These are phyloP conservation scores for Urocolius indicus DNA, from an alignment of 2,113 vertebrate genomes.

Conservation along the genomic window DNA sequence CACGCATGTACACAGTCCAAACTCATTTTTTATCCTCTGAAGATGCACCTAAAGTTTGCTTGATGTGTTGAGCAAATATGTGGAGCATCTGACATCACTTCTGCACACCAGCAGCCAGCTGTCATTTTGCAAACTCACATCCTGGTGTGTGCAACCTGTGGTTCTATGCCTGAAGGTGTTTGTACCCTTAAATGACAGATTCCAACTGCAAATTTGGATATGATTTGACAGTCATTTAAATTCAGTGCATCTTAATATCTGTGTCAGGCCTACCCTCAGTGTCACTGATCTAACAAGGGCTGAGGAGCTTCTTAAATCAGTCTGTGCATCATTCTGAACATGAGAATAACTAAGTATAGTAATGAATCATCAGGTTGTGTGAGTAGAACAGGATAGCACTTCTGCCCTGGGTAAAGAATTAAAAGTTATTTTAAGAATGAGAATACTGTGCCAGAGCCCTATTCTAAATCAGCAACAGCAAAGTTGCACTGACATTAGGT, in stretches of 20 bases:
- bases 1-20: not conserved
- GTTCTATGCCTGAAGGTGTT: not conserved
- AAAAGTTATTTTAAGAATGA: constrained; percentile 51
- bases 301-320: not conserved
- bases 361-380: not conserved
- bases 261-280: not conserved
- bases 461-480: constrained; percentile 37
- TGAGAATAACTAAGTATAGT: not conserved
- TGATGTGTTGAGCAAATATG: not conserved
- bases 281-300: not conserved
- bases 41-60: not conserved
- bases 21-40: not conserved
- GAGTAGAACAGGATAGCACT: not conserved
- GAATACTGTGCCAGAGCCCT: constrained; percentile 41
- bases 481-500: not conserved
- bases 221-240: not conserved
- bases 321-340: not conserved
- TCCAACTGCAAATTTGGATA: not conserved
- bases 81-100: not conserved
- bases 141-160: not conserved
- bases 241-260: not conserved
- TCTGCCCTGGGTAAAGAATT: not conserved
- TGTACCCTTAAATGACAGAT: not conserved
- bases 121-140: not conserved
- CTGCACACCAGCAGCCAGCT: not conserved